Evolutionary conservation across 1,140 invertebrate species (phyloP), one percentile per base, ranked within the genome.

Genomic region (Drosophila aff.): DNA sequence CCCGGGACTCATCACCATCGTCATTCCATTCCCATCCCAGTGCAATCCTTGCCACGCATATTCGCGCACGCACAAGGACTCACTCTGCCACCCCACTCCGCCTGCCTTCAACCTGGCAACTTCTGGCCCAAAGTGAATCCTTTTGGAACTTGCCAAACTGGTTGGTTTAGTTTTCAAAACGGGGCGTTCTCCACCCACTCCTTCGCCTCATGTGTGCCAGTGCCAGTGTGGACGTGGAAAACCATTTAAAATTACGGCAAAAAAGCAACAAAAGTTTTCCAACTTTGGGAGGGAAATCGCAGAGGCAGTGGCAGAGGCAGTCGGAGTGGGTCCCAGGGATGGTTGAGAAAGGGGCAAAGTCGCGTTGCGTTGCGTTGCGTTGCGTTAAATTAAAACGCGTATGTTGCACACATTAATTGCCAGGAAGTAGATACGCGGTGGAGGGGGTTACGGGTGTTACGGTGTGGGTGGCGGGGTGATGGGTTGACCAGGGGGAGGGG

Each of bases 351-450:
- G 72, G 47, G 43, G 75, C 60, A 52, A 59, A 63, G 44, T 66
- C 81, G 80, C 81, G 76, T 72, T 73, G 72, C 65, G 68, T 44
- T 44, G 79, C 80, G 75, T 71, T 72, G 72, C 65, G 68, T 80
- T 87, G 83, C 85, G 69, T 90, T 90, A 85, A 89, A 86, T 91
- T 82, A 80, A 86, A 77, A 81, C 79, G 81, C 85, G 85, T 86
- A 89, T 91, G 89, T 91, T 91, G 89, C 89, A 89, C 83, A 91
- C 81, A 89, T 81, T 87, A 89, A 89, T 90, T 90, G 84, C 67
- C 81, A 79, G 85, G 81, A 84, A 89, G 84, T 90, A 73, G 82
- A 90, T 90, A 82, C 68, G 64, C 44, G 65, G 21, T 38, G 31
- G 64, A 4, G 33, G 60, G 60, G 46, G 65, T 18, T 16, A n/a